Evolutionary conservation across 1,140 invertebrate genomes (phyloP).

Genomic region (Eumeta japonica): DNA sequence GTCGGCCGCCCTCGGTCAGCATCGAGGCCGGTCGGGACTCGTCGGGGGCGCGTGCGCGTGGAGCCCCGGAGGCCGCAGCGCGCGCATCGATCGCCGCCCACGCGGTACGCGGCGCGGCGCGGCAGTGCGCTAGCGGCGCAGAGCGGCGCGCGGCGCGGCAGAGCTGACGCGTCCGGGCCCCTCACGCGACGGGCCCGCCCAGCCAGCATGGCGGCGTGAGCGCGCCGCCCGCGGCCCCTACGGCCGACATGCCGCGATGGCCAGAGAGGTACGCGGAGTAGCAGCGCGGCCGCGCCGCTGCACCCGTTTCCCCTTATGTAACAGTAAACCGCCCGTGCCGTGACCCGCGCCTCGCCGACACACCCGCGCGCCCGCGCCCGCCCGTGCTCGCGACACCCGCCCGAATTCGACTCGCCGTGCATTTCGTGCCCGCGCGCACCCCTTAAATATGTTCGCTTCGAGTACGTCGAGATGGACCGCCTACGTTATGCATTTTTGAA

Average conservation of each 20-base stretch:
- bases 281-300: constrained; percentile 20
- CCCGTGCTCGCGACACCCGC: constrained; percentile 4
- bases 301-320: constrained; percentile 30
- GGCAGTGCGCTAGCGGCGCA: constrained; percentile 27
- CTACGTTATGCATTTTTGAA: too few relatives aligned
- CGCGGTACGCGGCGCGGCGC: constrained; percentile 31
- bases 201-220: constrained; percentile 51
- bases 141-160: constrained; percentile 42
- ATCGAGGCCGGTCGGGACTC: constrained; percentile 19
- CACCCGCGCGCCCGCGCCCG: not conserved
- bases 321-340: constrained; percentile 29
- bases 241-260: constrained; percentile 58
- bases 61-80: constrained; percentile 27
- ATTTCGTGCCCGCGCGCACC: constrained; percentile 10
- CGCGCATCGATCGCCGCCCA: constrained; percentile 43
- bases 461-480: constrained; percentile 7
- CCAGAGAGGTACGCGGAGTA: constrained; percentile 56
- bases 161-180: constrained; percentile 14
- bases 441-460: constrained; percentile 2
- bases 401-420: constrained; percentile 9
- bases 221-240: constrained; percentile 50
- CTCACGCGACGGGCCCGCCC: too few relatives aligned
- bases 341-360: too few relatives aligned
- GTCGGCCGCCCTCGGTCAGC: constrained; percentile 18
- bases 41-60: constrained; percentile 36